phyloP scores from a whole-genome alignment of 1,140 invertebrate genomes.

The Aphelinus atriplicis region DNA sequence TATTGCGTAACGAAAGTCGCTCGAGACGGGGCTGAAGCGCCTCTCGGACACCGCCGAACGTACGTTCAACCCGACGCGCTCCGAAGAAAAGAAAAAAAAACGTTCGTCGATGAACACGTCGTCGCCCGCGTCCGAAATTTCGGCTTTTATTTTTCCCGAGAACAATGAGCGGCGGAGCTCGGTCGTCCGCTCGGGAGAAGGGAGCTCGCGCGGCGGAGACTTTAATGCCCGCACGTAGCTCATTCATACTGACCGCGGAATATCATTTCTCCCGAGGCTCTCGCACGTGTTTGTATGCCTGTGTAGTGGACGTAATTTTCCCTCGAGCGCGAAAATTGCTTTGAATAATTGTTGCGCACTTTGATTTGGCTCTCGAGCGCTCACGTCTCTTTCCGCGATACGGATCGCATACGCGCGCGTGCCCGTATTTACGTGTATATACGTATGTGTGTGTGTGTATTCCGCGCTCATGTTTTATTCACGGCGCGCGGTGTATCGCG shows the following conservation, averaged over 20 bases:
- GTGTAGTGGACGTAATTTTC: no score
- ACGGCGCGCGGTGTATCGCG: neutral
- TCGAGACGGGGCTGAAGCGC: no score
- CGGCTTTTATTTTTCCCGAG: no score
- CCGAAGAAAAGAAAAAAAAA: no score
- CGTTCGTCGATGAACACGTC: no score
- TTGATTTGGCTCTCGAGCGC: neutral
- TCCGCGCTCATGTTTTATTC: slow-evolving; percentile 3
- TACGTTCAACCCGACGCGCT: no score
- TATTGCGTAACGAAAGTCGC: no score
- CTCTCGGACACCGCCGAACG: no score
- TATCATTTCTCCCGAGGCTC: neutral
- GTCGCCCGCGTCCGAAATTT: no score
- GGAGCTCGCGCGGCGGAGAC: slow-evolving; percentile 1
- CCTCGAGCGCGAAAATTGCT: slow-evolving; percentile 4
- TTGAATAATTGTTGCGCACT: neutral
- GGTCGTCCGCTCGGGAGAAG: neutral
- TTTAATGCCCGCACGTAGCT: slow-evolving; percentile 8
- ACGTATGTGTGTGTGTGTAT: no score
- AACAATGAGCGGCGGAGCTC: neutral
- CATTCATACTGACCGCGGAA: no score
- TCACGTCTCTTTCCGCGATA: neutral
- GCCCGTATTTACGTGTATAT: neutral
- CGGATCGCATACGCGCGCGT: no score
- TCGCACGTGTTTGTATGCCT: neutral